phyloP scores from a whole-genome alignment of 2,113 vertebrate genomes.

The Hemiprocne comata region DNA sequence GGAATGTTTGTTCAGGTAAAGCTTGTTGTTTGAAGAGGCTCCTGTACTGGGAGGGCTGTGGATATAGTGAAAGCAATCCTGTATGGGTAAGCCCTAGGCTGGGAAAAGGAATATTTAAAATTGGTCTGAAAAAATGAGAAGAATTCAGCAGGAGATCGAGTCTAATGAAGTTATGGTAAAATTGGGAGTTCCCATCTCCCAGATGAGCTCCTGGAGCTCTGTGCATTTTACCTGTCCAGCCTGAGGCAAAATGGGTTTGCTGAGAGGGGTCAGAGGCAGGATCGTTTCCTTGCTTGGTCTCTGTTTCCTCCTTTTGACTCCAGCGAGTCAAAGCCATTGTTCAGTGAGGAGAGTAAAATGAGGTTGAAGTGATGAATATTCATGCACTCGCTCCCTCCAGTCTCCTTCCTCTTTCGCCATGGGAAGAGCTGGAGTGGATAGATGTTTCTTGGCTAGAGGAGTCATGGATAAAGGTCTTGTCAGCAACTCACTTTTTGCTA shows the following conservation, averaged over 20 bases:
- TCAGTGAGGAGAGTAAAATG: not conserved
- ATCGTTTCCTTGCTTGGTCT: not conserved
- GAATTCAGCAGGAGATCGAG: not conserved
- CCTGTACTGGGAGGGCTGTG: not conserved
- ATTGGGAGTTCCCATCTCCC: not conserved
- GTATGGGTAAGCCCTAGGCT: not conserved
- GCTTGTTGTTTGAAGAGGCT: not conserved
- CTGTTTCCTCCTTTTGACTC: not conserved
- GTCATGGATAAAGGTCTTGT: conserved; percentile 19
- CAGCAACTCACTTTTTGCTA: conserved; percentile 28
- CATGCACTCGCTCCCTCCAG: not conserved
- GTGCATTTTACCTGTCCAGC: not conserved
- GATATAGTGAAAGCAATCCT: not conserved
- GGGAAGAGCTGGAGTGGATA: not conserved
- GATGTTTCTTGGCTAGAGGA: not conserved
- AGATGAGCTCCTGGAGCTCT: accelerated
- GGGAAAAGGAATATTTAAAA: not conserved
- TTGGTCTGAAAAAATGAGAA: not conserved
- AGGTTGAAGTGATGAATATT: not conserved
- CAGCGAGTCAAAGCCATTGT: not conserved
- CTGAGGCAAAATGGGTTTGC: not conserved
- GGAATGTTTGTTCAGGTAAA: not conserved
- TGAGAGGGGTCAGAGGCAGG: not conserved
- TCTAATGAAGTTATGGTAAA: accelerated
- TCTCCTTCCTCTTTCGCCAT: not conserved